Evolutionary conservation across 2,888 invertebrate genomes (phyloP).

Genomic region (Smittia aterrima): DNA sequence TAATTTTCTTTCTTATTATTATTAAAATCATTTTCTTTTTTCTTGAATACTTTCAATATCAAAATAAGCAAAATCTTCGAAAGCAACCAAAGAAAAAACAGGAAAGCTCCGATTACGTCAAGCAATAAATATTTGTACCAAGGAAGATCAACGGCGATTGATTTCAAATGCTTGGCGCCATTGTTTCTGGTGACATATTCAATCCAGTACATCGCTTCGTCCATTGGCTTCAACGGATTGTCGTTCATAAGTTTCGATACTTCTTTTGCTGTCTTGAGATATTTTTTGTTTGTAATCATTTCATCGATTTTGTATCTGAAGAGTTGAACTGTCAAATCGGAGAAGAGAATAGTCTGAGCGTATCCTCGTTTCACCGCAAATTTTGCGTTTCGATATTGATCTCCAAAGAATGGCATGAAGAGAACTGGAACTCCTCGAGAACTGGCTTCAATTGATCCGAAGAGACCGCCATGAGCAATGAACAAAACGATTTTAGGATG

Average conservation of each 20-base stretch:
- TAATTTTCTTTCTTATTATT: too few relatives aligned
- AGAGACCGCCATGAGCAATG: constrained; percentile 58
- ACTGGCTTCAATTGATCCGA: constrained; percentile 56
- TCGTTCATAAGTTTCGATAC: constrained; percentile 57
- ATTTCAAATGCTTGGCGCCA: constrained; percentile 53
- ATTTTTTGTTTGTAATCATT: constrained; percentile 49
- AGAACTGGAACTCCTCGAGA: constrained; percentile 54
- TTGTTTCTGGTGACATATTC: constrained; percentile 58
- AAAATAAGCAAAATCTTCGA: too few relatives aligned
- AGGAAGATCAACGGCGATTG: constrained; percentile 51
- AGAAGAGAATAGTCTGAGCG: constrained; percentile 44
- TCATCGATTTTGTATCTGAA: constrained; percentile 48
- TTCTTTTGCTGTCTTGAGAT: constrained; percentile 50
- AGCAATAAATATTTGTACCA: constrained; percentile 54
- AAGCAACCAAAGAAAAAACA: too few relatives aligned
- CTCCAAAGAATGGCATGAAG: constrained; percentile 54
- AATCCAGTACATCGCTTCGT: constrained; percentile 62
- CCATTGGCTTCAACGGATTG: constrained; percentile 58
- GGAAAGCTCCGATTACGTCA: constrained; percentile 56
- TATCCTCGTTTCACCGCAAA: constrained; percentile 27
- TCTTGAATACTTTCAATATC: too few relatives aligned
- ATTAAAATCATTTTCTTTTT: too few relatives aligned
- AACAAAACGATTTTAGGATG: constrained; percentile 57
- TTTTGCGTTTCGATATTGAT: constrained; percentile 53
- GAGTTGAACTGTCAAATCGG: constrained; percentile 48